Evolutionary conservation across 2,113 vertebrate species (phyloP).

Genomic region (Pedionomus torquatus): DNA sequence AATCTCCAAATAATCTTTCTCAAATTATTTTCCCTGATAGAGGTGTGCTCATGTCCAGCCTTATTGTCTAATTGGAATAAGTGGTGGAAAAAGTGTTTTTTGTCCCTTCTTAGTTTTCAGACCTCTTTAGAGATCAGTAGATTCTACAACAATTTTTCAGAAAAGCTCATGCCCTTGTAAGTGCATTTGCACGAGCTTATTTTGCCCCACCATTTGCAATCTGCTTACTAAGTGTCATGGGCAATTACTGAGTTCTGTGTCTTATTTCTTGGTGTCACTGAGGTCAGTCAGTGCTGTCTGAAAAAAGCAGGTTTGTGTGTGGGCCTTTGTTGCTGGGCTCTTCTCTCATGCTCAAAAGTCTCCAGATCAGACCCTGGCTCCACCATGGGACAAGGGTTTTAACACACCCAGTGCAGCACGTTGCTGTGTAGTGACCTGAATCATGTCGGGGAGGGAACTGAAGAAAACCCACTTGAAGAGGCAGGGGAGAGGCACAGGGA

Average conservation of each 20-base stretch:
- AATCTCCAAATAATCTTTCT: background rate
- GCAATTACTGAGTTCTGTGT: background rate
- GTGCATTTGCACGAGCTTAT: background rate
- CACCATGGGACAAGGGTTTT: rapidly evolving
- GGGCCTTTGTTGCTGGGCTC: rapidly evolving
- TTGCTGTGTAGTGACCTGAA: background rate
- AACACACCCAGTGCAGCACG: background rate
- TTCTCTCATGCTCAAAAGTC: rapidly evolving
- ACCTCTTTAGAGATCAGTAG: background rate
- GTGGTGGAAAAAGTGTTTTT: background rate
- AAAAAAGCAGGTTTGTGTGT: background rate
- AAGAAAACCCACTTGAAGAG: background rate
- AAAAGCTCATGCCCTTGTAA: background rate
- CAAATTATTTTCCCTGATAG: background rate
- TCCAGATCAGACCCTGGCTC: background rate
- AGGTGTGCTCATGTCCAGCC: background rate
- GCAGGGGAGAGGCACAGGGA: background rate
- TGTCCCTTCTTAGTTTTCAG: background rate
- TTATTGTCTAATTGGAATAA: background rate
- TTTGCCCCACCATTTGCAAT: background rate
- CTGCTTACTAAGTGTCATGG: background rate
- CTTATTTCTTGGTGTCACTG: background rate
- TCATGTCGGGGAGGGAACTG: background rate
- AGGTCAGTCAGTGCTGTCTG: background rate
- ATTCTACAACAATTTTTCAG: background rate